Conservation (phyloP, 1,140 invertebrate genomes). For the Sycophila sp. region DNA sequence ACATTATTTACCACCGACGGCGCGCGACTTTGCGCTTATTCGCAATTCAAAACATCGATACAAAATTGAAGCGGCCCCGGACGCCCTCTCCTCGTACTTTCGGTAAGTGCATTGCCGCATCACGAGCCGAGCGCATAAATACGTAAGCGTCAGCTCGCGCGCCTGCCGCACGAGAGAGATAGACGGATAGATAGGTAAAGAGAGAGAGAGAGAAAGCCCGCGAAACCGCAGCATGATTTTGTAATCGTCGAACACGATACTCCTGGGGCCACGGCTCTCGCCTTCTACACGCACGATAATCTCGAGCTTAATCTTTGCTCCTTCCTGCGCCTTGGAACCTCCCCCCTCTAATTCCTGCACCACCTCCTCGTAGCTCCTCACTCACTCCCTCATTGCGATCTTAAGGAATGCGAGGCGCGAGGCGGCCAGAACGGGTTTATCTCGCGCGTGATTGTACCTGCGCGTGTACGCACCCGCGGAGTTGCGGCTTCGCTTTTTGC, state of each 20-base stretch:
- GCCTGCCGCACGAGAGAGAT: background rate
- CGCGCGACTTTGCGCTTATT: too few species aligned
- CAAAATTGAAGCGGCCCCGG: too few species aligned
- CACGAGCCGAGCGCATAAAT: background rate
- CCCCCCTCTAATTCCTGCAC: background rate
- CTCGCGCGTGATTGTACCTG: background rate
- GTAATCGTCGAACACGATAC: slow-evolving; percentile 39
- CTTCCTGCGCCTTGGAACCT: background rate
- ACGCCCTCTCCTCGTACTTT: too few species aligned
- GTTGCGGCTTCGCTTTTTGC: background rate
- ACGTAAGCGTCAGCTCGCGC: slow-evolving; percentile 2
- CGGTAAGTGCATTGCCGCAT: background rate
- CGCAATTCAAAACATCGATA: background rate
- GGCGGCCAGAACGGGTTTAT: slow-evolving; percentile 10
- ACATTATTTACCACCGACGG: too few species aligned
- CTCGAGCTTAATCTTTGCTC: slow-evolving; percentile 30
- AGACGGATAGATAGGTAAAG: too few species aligned
- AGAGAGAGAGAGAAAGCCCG: background rate
- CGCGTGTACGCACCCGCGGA: background rate
- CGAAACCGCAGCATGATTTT: slow-evolving; percentile 40
- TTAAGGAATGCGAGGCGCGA: slow-evolving; percentile 18
- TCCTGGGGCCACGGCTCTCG: background rate
- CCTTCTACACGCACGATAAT: slow-evolving; percentile 4
- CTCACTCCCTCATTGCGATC: slow-evolving; percentile 2
- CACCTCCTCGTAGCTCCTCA: background rate